phyloP scores from a whole-genome alignment of 2,797 vertebrate genomes.

The Pseudotriccus pelzelni region DNA sequence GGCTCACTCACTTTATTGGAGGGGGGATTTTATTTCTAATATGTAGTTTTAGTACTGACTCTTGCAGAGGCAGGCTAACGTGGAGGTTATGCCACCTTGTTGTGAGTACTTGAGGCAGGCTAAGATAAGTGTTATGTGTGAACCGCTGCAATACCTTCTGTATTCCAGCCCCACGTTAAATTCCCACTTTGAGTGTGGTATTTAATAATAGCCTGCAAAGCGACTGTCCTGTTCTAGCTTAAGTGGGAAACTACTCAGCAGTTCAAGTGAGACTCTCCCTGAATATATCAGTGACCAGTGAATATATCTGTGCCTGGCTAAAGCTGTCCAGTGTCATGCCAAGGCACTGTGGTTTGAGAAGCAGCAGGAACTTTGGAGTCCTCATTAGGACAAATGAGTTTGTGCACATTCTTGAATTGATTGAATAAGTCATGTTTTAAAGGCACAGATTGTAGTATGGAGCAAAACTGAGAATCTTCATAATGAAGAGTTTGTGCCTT shows the following conservation, averaged over 20 bases:
- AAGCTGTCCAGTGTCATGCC: not conserved
- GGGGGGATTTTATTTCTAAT: not conserved
- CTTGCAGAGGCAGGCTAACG: not conserved
- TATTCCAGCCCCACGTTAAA: not conserved
- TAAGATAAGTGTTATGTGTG: not conserved
- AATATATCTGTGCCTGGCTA: not conserved
- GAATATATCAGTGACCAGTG: not conserved
- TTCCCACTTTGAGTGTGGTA: not conserved
- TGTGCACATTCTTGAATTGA: not conserved
- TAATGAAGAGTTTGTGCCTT: not conserved
- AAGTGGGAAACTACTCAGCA: not conserved
- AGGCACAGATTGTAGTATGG: not conserved
- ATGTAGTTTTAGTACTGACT: not conserved
- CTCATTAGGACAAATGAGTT: not conserved
- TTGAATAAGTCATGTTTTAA: not conserved
- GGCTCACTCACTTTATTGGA: not conserved
- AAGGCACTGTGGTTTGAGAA: fast-evolving
- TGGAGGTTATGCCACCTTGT: not conserved
- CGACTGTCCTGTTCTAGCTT: not conserved
- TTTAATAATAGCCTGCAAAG: not conserved
- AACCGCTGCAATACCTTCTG: not conserved
- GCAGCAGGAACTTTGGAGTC: not conserved
- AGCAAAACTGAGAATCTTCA: not conserved
- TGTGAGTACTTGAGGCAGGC: not conserved
- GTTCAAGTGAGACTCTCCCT: not conserved